Evolutionary conservation across 1,140 invertebrate species (phyloP), one percentile per base, ranked within the genome.

Genomic region (Leptopilina clavipes): DNA sequence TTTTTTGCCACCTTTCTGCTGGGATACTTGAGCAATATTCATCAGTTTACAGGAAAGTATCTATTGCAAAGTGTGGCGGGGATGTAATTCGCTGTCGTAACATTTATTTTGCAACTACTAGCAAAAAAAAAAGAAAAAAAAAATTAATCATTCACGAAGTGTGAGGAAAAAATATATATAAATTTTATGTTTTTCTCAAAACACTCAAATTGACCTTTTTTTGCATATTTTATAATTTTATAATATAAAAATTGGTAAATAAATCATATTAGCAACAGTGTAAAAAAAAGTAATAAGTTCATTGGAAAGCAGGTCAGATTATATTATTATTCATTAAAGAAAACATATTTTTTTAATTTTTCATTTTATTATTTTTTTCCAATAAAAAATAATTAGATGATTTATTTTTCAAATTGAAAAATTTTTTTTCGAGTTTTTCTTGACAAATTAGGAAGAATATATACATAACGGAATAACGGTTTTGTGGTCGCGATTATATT

Each of bases 391-490:
- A n/a, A n/a, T n/a, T n/a, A n/a, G n/a, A n/a, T n/a, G n/a, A n/a
- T 40, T 40, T 40, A 52, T 52, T 52, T 17, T 52, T 52, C 6
- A 37, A 65, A 65, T 14, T 25, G 19, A 25, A n/a, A n/a, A 65
- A 65, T 31, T 65, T 40, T 40, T 9, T 40, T 9, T 12, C 56
- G 10, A 65, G 25, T 14, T 65, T 65, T 14, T 22, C 48, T 45
- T 40, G 59, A 70, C 72, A n/a, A 81, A 79, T 81, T 81, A 79
- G 75, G 77, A 77, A 43, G 70, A 79, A 78, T 77, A 5, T 77
- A 48, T 76, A 74, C 72, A 31, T 73, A 79, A 84, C 76, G 78
- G 76, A 74, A 79, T 85, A 86, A 86, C 84, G 85, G 81, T 81
- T 86, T 59, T 80, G 83, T 76, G 85, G 80, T 84, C 79, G 79